Evolutionary conservation across 2,113 vertebrate genomes (phyloP), one percentile per base, ranked within the genome.

Genomic region (Eurypyga helias): DNA sequence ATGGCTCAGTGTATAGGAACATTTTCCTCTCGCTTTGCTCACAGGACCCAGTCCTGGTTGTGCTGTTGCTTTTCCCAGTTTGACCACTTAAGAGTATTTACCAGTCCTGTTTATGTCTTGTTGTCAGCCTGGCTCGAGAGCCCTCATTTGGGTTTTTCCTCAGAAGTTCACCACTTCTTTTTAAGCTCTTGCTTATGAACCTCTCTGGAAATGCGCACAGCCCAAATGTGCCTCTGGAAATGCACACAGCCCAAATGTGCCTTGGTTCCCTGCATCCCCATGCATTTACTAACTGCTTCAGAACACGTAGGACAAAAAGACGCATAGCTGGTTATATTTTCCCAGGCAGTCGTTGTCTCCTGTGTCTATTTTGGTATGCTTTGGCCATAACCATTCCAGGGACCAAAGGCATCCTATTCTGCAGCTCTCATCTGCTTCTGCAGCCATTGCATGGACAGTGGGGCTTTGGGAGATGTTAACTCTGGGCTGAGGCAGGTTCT

Each of bases 371-470:
- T 31, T 48, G 70, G 12, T 34, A 6, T 57, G 13, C 19, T 78
- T 71, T 43, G 25, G 52, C 69, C 65, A 66, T 36, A 66, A 5
- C 66, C 41, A 20, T 87, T 21, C 34, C 51, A 31, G 48, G n/a
- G 25, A 58, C 62, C 15, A 4, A 52, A 76, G 33, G 12, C 33
- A 14, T 73, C 46, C 48, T 51, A 43, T 34, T 64, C 55, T 14
- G 16, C 69, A 62, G 58, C 54, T n/a, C 36, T 38, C 24, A 7
- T 1, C 3, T 49, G 54, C 49, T 48, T 20, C 31, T 36, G 51
- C 55, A 82, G 69, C 73, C 5, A 0, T 21, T 31, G 38, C 34
- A 0, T 4, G 79, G 62, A 7, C 1, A 2, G 13, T 33, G 82
- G 43, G 43, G 23, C 31, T 85, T 38, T 54, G 82, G 46, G 51